Evolutionary conservation across 2,888 invertebrate genomes (phyloP).

Genomic region (Conus canariensis): DNA sequence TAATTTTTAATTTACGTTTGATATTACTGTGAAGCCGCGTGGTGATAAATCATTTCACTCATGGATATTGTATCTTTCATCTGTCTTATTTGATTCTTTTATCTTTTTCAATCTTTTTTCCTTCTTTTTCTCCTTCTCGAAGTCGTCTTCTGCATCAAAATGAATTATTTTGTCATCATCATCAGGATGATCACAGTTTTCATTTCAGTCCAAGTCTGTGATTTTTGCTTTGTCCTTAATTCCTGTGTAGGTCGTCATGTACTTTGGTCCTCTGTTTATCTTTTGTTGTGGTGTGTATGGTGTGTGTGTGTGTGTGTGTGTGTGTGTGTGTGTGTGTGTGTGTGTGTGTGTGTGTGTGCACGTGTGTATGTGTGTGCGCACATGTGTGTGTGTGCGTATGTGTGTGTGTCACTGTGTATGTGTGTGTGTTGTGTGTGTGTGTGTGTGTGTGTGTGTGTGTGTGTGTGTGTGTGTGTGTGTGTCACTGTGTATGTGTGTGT

Average conservation of each 20-base stretch:
- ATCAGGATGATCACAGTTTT: too few species aligned
- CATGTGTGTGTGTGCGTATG: background rate
- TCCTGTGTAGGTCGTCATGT: background rate
- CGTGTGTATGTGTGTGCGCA: background rate
- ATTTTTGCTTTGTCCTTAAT: too few species aligned
- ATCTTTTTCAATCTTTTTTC: too few species aligned
- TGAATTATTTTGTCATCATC: too few species aligned
- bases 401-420: background rate
- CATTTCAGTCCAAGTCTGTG: too few species aligned
- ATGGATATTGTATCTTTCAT: too few species aligned
- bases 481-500: background rate
- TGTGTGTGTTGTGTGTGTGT: background rate
- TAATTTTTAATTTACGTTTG: too few species aligned
- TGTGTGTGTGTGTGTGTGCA: background rate
- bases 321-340: background rate
- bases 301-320: background rate
- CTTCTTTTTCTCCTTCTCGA: too few species aligned
- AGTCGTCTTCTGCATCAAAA: too few species aligned
- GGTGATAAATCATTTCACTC: too few species aligned
- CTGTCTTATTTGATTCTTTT: too few species aligned
- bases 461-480: background rate
- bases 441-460: background rate
- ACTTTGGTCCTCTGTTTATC: background rate
- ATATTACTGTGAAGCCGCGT: too few species aligned
- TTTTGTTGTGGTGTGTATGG: background rate